Conservation (phyloP, 2,888 invertebrate genomes). For the Callinectes sapidus region DNA sequence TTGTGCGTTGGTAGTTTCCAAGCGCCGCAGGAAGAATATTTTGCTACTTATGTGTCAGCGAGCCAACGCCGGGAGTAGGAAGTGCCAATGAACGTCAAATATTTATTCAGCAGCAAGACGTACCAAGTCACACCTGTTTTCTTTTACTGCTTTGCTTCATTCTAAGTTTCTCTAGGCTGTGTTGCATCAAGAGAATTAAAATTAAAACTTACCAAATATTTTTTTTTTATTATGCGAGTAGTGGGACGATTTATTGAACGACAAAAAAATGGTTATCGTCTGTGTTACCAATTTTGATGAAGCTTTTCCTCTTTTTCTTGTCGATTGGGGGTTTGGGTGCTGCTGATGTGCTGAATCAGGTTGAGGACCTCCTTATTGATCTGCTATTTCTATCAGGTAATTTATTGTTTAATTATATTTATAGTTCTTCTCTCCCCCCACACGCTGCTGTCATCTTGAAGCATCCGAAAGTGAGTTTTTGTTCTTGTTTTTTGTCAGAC, state of each 20-base stretch:
- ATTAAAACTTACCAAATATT: not conserved
- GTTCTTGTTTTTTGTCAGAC: not conserved
- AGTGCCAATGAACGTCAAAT: slow-evolving; percentile 34
- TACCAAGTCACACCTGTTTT: not conserved
- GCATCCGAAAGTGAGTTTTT: slow-evolving; percentile 31
- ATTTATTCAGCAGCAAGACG: slow-evolving; percentile 21
- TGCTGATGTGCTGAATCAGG: not conserved
- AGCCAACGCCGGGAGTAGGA: slow-evolving; percentile 12
- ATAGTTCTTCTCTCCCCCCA: slow-evolving; percentile 23
- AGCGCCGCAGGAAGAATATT: slow-evolving; percentile 28
- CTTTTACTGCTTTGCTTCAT: not conserved
- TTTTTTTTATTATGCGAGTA: not conserved
- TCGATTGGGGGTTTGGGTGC: not conserved
- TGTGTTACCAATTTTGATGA: not conserved
- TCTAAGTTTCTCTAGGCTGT: not conserved
- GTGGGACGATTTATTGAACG: not conserved
- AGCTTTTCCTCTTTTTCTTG: not conserved
- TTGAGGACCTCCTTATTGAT: slow-evolving; percentile 14
- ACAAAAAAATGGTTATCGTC: not conserved
- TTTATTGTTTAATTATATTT: slow-evolving; percentile 9
- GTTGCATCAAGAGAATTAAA: not conserved
- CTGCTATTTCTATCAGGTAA: not conserved
- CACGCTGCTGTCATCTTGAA: slow-evolving; percentile 32
- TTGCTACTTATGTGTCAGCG: not conserved
- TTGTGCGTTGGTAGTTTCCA: not conserved